These are phyloP conservation scores for Tetranychus piercei DNA, from an alignment of 2,888 invertebrate genomes.

Conservation along the genomic window DNA sequence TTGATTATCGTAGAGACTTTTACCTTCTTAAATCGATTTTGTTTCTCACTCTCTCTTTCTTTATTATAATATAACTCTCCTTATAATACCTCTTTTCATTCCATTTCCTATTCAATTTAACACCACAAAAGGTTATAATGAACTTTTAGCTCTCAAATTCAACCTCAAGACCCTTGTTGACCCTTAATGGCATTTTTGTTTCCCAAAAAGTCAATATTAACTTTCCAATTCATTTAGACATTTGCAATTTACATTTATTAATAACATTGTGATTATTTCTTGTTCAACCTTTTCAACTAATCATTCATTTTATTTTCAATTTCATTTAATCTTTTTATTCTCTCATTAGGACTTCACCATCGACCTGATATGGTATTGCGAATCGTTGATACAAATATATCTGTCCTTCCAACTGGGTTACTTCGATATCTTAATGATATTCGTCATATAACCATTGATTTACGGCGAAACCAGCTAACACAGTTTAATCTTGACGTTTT, in stretches of 20 bases:
- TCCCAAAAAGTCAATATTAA: not conserved
- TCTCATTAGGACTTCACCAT: conserved; percentile 28
- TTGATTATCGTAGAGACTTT: not conserved
- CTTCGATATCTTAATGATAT: conserved; percentile 37
- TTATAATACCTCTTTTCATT: too few relatives aligned
- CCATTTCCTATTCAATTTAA: not conserved
- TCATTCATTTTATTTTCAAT: not conserved
- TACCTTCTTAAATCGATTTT: not conserved
- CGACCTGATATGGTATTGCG: conserved; percentile 48
- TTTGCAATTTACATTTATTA: not conserved
- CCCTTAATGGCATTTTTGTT: not conserved
- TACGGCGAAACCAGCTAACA: conserved; percentile 58
- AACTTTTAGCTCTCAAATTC: not conserved
- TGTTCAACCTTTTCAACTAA: not conserved
- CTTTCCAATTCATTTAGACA: not conserved
- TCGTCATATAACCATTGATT: conserved; percentile 56
- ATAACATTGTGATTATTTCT: too few relatives aligned
- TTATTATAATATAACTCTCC: not conserved
- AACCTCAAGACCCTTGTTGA: not conserved
- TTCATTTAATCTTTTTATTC: not conserved
- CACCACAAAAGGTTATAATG: not conserved
- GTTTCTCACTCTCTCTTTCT: not conserved
- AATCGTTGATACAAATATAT: conserved; percentile 32
- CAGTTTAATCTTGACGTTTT: conserved; percentile 62
- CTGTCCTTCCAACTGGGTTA: conserved; percentile 24